A percentile compares a stretch with the other conserved stretches of the same genome.
phyloP scores from a whole-genome alignment of 1,140 invertebrate species.

The Globodera rostochiensis region DNA sequence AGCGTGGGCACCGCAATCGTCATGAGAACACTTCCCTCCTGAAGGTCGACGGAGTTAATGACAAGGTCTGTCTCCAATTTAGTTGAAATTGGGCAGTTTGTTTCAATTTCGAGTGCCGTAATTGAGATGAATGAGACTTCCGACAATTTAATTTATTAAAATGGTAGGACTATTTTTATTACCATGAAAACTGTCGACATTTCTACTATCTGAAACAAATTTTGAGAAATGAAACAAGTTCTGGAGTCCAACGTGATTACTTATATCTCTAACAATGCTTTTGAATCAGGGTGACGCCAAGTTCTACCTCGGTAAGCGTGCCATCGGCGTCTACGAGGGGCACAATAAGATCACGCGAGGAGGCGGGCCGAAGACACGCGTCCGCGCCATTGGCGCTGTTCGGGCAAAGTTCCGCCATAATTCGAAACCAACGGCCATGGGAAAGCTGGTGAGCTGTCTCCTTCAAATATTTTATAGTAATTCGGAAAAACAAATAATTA shows the following conservation, averaged over 20 bases:
- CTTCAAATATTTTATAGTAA: no score
- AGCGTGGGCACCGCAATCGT: slow-evolving; percentile 92
- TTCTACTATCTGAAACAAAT: no score
- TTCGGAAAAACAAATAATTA: no score
- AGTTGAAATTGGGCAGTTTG: no score
- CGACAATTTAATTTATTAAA: no score
- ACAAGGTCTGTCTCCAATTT: slow-evolving; percentile 67
- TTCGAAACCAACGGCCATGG: slow-evolving; percentile 93
- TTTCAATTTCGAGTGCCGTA: no score
- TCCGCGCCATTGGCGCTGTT: slow-evolving; percentile 93
- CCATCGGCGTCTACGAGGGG: slow-evolving; percentile 92
- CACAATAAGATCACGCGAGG: slow-evolving; percentile 76
- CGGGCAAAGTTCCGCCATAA: slow-evolving; percentile 96
- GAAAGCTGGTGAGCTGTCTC: slow-evolving; percentile 71
- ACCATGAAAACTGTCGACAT: no score
- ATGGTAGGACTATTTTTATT: no score
- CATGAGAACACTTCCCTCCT: slow-evolving; percentile 93
- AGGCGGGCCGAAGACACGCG: slow-evolving; percentile 75
- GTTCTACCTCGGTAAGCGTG: slow-evolving; percentile 94
- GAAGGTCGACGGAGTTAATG: slow-evolving; percentile 85
- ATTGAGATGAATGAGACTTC: no score
- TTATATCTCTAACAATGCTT: no score
- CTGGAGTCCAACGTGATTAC: no score
- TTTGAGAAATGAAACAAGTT: no score
- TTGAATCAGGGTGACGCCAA: slow-evolving; percentile 74